Evolutionary conservation across 1,140 invertebrate species (phyloP), one percentile per base, ranked within the genome.

Genomic region (Vanessa atalanta): DNA sequence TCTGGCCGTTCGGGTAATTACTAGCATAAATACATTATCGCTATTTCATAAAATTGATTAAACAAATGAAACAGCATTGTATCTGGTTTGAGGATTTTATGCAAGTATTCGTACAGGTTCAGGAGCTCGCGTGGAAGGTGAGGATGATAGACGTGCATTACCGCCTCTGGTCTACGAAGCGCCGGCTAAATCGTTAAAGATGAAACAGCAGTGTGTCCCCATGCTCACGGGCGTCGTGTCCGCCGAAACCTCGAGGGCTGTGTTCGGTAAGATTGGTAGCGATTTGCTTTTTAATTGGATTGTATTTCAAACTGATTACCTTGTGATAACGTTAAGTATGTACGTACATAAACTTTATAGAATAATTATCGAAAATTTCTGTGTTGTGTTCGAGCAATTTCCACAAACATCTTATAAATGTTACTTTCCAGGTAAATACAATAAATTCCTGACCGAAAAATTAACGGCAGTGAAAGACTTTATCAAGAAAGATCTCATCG

Each of bases 141-240:
- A 84, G 37, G 91, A 96, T 53, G 96, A 97, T 79, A 78, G 83
- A 0, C 93, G 95, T 23, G 94, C 91, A 7, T 73, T 96, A 20
- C 95, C 95, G 0, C 93, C 94, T 23, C 75, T 96, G 4, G 89
- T 95, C 2, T 86, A 93, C 31, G 87, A 93, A 0, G 89, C 94
- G 53, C 95, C 95, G 2, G 90, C 95, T 26, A 83, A 94, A 16
- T 92, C 95, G 14, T 78, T 96, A n/a, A 92, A 93, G 47, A 86
- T 90, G 8, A 94, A 94, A 14, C 75, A 76, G 13, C 84, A 88
- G 61, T 89, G 93, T 0, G 94, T 95, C 23, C 96, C 96, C 0
- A 80, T 97, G 68, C 89, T 97, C 0, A 96, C 94, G 0, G 96
- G 96, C 4, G 95, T 96, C 3, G 94, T 95, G 2, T 95, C 95